Evolutionary conservation across 2,888 invertebrate genomes (phyloP).

Genomic region (Dicyrtomina minuta): DNA sequence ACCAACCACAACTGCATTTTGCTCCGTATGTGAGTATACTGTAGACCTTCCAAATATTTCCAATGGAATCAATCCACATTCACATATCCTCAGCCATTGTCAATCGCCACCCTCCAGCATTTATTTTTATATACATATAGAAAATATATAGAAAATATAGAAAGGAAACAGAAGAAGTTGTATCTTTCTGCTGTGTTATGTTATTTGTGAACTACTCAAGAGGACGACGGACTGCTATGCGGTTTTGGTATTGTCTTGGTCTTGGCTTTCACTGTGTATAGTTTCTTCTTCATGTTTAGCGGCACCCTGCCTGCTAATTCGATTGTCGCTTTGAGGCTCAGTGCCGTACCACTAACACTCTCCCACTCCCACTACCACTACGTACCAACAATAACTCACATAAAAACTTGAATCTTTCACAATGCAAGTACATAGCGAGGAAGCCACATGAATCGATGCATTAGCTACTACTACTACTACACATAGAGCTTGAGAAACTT

Average conservation of each 20-base stretch:
- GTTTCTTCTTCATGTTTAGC: slow-evolving; percentile 11
- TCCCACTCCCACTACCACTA: slow-evolving; percentile 4
- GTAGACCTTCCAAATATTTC: no score
- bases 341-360: background rate
- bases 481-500: no score
- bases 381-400: background rate
- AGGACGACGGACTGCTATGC: background rate
- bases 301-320: slow-evolving; percentile 25
- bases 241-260: background rate
- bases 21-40: background rate
- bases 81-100: background rate
- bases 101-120: slow-evolving; percentile 5
- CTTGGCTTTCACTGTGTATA: background rate
- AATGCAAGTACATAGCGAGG: no score
- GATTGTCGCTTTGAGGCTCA: slow-evolving; percentile 11
- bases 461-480: no score
- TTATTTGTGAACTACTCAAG: no score
- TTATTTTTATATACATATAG: slow-evolving; percentile 10
- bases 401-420: background rate
- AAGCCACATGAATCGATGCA: no score
- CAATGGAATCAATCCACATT: no score
- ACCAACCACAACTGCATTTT: background rate
- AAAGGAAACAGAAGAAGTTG: no score
- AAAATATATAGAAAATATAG: no score
- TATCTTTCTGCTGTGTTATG: no score